Evolutionary conservation across 2,888 invertebrate genomes (phyloP), one percentile per base, ranked within the genome.

Genomic region (Cosmia trapezina): DNA sequence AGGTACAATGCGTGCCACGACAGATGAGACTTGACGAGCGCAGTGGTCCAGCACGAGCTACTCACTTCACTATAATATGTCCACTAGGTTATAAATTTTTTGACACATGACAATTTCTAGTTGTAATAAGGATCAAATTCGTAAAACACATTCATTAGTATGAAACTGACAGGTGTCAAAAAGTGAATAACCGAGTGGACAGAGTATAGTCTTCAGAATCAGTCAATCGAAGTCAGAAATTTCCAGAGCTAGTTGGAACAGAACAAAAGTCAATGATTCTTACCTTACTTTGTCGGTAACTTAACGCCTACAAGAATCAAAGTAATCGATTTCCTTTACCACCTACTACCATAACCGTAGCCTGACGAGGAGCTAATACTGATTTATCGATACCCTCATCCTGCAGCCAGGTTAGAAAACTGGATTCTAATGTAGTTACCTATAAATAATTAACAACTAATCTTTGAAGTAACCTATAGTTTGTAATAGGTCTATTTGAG

Each of bases 311-410:
- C 65, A 47, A 43, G 57, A 62, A 67, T 51, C 62, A 45, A 47
- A 54, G 28, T 62, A 62, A 72, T 72, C 51, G 65, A 69, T 72
- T 72, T 67, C 49, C 62, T 51, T 3, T 1, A 5, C 45, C 57
- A 57, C 53, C 66, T 59, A 28, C 59, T 33, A 49, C n/a, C 59
- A 60, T 53, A 11, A 43, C 60, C 81, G 77, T 81, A 62, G 73
- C 78, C 51, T 43, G 67, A n/a, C 54, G 12, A 68, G 69, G 9
- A 70, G 64, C 51, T 76, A 73, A 76, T 64, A 66, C 33, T 84
- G 84, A 83, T 83, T 76, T 82, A 83, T 83, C 41, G 80, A 47
- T 37, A 7, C 57, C 28, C 61, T 79, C 47, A 73, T 62, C 66
- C 56, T 70, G 33, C 19, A 49, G 47, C n/a, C 63, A 53, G 45